Evolutionary conservation across 2,113 vertebrate genomes (phyloP).

Genomic region (Pterocles burchelli): DNA sequence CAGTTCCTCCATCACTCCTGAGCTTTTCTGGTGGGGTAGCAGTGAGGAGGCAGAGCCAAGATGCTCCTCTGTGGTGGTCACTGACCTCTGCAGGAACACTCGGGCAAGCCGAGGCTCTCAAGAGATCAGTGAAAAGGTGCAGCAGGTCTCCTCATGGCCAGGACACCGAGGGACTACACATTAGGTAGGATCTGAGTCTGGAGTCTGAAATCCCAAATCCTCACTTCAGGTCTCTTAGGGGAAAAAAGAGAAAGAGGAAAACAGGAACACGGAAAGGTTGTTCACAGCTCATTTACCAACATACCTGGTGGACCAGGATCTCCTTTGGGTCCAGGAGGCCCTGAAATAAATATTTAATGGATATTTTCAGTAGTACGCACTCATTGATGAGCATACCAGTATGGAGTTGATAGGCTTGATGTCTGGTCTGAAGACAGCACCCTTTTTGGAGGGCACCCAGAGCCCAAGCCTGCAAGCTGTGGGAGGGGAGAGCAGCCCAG

Average conservation of each 20-base stretch:
- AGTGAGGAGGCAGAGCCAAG: not conserved
- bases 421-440: not conserved
- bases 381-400: not conserved
- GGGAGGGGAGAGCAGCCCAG: not conserved
- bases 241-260: not conserved
- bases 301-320: conserved; percentile 69
- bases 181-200: not conserved
- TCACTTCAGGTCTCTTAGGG: not conserved
- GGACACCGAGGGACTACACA: not conserved
- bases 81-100: not conserved
- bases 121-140: not conserved
- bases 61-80: not conserved
- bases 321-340: conserved; percentile 36
- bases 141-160: not conserved
- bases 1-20: not conserved
- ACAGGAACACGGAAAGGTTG: not conserved
- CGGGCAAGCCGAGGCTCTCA: fast-evolving
- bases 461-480: not conserved
- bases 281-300: not conserved
- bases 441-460: not conserved
- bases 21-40: not conserved
- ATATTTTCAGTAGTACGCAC: not conserved
- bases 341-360: conserved; percentile 61
- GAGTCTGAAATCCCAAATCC: not conserved
- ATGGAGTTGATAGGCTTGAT: not conserved